Base-by-base conservation (phyloP, 23 tunicate genomes). In the Ciona savignyi region DNA sequence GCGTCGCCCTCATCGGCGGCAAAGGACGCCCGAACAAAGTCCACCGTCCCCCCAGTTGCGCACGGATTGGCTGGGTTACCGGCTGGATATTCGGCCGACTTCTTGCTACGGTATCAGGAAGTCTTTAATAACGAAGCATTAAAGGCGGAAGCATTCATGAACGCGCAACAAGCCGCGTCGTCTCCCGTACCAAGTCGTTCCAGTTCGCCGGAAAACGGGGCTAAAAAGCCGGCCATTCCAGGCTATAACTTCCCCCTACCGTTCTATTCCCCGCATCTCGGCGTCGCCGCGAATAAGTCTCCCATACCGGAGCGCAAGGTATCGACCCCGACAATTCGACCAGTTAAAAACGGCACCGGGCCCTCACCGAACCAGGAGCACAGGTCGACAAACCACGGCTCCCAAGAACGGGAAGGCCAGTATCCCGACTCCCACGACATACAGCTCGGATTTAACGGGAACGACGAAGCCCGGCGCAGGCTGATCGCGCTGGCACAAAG, bases 81-180 rank as follows among this genome's bases (percentile, higher is more conserved):
- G 15, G 56, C 56, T 0, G 51, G 29, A 1, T 80, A 80, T 63
- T 51, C 72, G 1, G 66, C 73, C 20, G 84, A 79, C 19, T 30
- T 70, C 33, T 27, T 73, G 48, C 78, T 81, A n/a, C 63, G 72
- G 15, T 81, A 81, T 24, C 85, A 76, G 23, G 78, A 81, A 63
- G 85, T 60, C 2, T 29, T 81, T 24, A 35, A 35, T 29, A 66
- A 34, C 29, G 85, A 81, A 42, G 51, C 67, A 48, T 23, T 81
- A 30, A 81, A 81, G 65, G 34, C 51, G 33, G 33, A 71, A 25
- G 70, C 51, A 2, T 30, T 69, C 23, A 29, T 69, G 34, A 56
- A 48, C 28, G 26, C 32, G 9, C 51, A 21, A 2, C 66, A 34
- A 80, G 60, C 85, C 19, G 35, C 85, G 0, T 71, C 62, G 23